Percentiles rank a stretch among this genome's conserved stretches.
phyloP scores from a whole-genome alignment of 2,888 invertebrate genomes.

The Xestia xanthographa region DNA sequence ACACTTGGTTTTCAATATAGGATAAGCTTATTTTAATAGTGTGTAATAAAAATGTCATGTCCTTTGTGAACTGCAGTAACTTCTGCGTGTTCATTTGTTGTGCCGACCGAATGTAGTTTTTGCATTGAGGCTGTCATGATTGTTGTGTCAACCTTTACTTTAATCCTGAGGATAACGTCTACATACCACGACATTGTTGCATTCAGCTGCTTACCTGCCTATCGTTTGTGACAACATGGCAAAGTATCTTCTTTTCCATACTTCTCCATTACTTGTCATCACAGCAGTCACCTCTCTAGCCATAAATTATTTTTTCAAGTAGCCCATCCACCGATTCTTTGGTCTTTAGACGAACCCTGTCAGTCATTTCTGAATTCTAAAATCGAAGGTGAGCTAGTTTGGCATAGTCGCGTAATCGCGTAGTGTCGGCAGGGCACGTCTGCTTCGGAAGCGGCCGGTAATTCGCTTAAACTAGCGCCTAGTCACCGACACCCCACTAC shows the following conservation, averaged over 20 bases:
- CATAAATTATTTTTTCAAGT: background rate
- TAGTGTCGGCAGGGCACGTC: conserved; percentile 49
- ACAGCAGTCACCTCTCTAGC: background rate
- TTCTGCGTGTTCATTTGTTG: conserved; percentile 42
- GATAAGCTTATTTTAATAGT: conserved; percentile 70
- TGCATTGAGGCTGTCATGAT: background rate
- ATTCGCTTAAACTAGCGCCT: conserved; percentile 70
- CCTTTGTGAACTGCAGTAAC: conserved; percentile 37
- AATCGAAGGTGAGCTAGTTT: background rate
- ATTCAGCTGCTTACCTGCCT: conserved; percentile 42
- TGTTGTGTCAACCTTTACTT: conserved; percentile 5
- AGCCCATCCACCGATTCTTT: background rate
- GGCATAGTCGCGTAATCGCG: conserved; percentile 34
- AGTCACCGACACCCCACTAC: conserved; percentile 60
- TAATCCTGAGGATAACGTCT: background rate
- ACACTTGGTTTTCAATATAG: conserved; percentile 72
- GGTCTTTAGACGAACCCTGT: background rate
- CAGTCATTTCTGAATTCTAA: background rate
- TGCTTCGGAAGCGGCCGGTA: conserved; percentile 69
- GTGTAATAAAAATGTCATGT: conserved; percentile 55
- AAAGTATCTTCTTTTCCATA: conserved; percentile 1
- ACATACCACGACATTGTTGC: conserved; percentile 1
- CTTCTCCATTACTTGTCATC: background rate
- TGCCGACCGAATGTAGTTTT: background rate
- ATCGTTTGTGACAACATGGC: conserved; percentile 6